Evolutionary conservation across 2,888 invertebrate species (phyloP).

Genomic region (Choreutis nemorana): DNA sequence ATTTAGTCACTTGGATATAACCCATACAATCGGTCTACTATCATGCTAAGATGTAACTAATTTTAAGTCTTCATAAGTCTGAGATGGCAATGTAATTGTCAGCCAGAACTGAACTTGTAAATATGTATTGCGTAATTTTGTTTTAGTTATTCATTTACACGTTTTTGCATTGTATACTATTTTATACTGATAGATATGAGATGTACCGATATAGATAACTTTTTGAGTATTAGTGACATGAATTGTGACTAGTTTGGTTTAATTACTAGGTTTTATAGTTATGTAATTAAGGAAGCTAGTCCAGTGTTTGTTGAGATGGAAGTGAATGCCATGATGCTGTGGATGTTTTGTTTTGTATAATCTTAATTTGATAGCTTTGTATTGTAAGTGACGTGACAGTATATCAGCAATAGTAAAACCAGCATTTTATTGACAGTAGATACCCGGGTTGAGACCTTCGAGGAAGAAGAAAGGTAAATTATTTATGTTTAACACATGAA

Average conservation of each 20-base stretch:
- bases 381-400: too few species aligned
- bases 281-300: conserved; percentile 63
- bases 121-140: conserved; percentile 26
- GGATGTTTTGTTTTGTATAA: too few species aligned
- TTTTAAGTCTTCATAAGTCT: conserved; percentile 14
- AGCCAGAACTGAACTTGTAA: conserved; percentile 27
- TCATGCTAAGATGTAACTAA: too few species aligned
- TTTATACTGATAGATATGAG: conserved; percentile 27
- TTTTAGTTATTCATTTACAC: conserved; percentile 13
- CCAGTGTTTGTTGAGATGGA: conserved; percentile 60
- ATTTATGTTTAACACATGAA: too few species aligned
- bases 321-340: conserved; percentile 52
- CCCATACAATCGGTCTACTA: too few species aligned
- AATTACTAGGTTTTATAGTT: conserved; percentile 53
- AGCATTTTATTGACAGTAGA: too few species aligned
- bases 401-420: too few species aligned
- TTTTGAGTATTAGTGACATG: conserved; percentile 30
- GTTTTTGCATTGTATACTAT: conserved; percentile 32
- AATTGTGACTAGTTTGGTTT: conserved; percentile 57
- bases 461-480: too few species aligned
- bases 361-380: too few species aligned
- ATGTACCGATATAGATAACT: conserved; percentile 33
- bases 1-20: too few species aligned
- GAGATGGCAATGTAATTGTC: conserved; percentile 14
- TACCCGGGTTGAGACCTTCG: too few species aligned